These are phyloP conservation scores for Peromyscus melanophrys DNA, from an alignment of 2,797 vertebrate genomes.

Conservation along the genomic window DNA sequence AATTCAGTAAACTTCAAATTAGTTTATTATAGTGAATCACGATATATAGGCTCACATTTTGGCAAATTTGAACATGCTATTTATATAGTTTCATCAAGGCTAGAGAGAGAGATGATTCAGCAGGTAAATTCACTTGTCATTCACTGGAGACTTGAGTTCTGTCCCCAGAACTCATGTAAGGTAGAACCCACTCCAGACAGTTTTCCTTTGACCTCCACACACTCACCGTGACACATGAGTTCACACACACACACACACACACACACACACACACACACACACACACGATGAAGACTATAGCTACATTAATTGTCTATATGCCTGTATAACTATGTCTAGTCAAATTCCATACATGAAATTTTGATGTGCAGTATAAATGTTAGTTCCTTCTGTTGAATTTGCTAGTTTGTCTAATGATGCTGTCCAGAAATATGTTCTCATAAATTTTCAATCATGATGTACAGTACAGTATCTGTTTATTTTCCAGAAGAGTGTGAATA, in stretches of 20 bases:
- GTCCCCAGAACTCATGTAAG: neutral
- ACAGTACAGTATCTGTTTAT: neutral
- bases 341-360: conserved; percentile 12
- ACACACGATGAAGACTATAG: neutral
- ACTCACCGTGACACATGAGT: neutral
- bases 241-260: neutral
- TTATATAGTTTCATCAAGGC: neutral
- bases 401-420: neutral
- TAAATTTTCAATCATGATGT: neutral
- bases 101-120: neutral
- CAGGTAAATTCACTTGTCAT: neutral
- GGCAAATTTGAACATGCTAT: neutral
- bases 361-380: neutral
- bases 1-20: neutral
- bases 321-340: neutral
- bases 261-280: no score
- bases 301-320: conserved; percentile 27
- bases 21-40: neutral
- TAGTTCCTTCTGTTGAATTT: neutral
- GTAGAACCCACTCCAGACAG: neutral
- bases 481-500: neutral
- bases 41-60: neutral
- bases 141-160: neutral
- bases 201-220: neutral
- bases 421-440: neutral